phyloP scores from a whole-genome alignment of 2,888 invertebrate genomes.

The Hydroisotoma schaefferi region DNA sequence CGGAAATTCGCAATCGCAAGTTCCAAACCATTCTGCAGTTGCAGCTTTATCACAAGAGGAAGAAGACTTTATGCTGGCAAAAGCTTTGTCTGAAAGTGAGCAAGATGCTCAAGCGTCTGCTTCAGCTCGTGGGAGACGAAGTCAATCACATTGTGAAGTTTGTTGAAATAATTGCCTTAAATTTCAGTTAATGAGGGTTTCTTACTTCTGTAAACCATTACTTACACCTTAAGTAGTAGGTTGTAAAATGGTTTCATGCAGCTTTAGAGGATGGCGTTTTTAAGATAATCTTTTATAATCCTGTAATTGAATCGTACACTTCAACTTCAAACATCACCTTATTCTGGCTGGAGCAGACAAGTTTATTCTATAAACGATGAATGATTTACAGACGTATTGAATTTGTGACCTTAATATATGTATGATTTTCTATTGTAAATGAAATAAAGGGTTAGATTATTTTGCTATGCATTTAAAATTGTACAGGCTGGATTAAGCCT shows the following conservation, averaged over 20 bases:
- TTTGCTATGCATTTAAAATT: conserved; percentile 1
- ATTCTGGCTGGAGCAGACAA: too few species aligned
- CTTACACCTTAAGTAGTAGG: too few species aligned
- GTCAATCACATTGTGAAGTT: conserved; percentile 28
- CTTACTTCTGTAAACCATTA: too few species aligned
- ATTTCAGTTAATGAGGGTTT: too few species aligned
- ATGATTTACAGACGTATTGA: background rate
- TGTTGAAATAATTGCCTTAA: too few species aligned
- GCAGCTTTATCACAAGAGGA: conserved; percentile 42
- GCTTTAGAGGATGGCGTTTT: too few species aligned
- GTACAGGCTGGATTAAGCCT: conserved; percentile 2
- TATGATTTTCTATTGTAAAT: background rate
- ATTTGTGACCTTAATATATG: background rate
- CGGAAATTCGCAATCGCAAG: background rate
- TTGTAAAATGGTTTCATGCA: too few species aligned
- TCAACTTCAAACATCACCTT: too few species aligned
- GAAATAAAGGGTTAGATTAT: background rate
- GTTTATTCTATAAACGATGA: too few species aligned
- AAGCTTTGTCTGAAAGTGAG: conserved; percentile 53
- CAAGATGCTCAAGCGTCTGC: conserved; percentile 27
- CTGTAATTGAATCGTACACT: too few species aligned
- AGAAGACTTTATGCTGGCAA: conserved; percentile 53
- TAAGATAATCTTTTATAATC: too few species aligned
- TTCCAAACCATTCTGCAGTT: conserved; percentile 1
- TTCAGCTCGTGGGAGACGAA: conserved; percentile 16